phyloP scores from a whole-genome alignment of 1,140 invertebrate genomes.

The Fopius arisanus region DNA sequence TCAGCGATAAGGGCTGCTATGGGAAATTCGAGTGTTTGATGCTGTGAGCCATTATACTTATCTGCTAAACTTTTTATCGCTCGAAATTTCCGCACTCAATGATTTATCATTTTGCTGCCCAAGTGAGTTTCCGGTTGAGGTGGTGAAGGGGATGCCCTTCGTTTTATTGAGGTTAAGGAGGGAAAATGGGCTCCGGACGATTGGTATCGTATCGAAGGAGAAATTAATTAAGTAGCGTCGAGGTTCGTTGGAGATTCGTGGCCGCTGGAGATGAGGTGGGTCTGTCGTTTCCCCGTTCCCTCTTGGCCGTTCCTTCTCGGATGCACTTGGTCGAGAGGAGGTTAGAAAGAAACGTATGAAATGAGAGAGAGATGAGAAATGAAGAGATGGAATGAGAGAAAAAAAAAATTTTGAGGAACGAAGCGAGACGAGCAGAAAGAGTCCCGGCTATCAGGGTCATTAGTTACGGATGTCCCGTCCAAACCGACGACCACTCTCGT shows the following conservation, averaged over 20 bases:
- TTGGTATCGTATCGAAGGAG: conserved; percentile 49
- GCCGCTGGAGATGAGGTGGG: conserved; percentile 44
- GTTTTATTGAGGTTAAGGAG: neutral
- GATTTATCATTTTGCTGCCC: neutral
- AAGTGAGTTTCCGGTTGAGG: neutral
- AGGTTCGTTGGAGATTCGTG: conserved; percentile 48
- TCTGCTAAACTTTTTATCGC: neutral
- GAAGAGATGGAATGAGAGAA: conserved; percentile 15
- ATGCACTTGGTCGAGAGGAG: neutral
- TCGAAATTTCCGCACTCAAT: neutral
- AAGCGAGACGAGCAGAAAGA: conserved; percentile 38
- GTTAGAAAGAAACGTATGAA: conserved; percentile 30
- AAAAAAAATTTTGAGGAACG: conserved; percentile 26
- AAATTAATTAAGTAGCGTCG: conserved; percentile 58
- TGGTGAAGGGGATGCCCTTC: neutral
- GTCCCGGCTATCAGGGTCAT: conserved; percentile 58
- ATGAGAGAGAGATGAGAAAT: conserved; percentile 34
- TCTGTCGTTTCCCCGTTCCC: neutral
- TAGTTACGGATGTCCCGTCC: conserved; percentile 62
- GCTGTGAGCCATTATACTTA: neutral
- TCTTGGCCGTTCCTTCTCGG: neutral
- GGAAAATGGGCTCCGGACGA: conserved; percentile 51
- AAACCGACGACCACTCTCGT: conserved; percentile 55
- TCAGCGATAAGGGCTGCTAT: neutral
- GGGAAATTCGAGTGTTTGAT: neutral